Evolutionary conservation across 2,113 vertebrate genomes (phyloP), one percentile per base, ranked within the genome.

Genomic region (Ammodytes dubius): DNA sequence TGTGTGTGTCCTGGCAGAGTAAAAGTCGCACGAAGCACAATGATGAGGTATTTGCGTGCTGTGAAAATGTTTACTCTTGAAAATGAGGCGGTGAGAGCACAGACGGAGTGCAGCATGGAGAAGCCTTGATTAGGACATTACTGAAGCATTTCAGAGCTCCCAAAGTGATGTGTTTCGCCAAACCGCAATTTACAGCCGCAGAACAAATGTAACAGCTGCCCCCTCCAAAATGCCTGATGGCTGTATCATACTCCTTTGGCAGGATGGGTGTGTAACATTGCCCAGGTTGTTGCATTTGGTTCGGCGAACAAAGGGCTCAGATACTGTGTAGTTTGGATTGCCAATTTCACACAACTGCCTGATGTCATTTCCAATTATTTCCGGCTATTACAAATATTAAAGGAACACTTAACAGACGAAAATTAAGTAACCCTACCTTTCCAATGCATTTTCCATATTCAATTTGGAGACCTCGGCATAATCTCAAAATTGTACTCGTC

Each of bases 61-160:
- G 84, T 66, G 76, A 89, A 91, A 94, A 86, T 90, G 86, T 95
- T 94, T 93, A 90, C 87, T 86, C 87, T 92, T 89, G 83, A 91
- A 90, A 92, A 89, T 79, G 88, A 89, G 83, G 87, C 80, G 53
- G 82, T 82, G 85, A 88, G 91, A 87, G 87, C 78, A 42, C 78
- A 90, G 74, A 74, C 12, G 11, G 66, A 67, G 81, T 56, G 46
- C 67, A 49, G 70, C 69, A 58, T 11, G 72, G 74, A 81, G 57
- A 67, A 71, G 77, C 81, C 87, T 92, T 95, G 92, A 94, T 93
- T 92, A 85, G 93, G 77, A 91, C 90, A 91, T 92, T 90, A 89
- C 87, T 47, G 65, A 91, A 84, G 69, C 77, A 89, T 91, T 27
- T 88, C 85, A 53, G 73, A 63, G 84, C 81, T 86, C 86, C 85